Percentiles rank a stretch among this genome's conserved stretches.
These are phyloP conservation scores for Porphyrio hochstetteri DNA, from an alignment of 2,113 vertebrate species.

Conservation along the genomic window DNA sequence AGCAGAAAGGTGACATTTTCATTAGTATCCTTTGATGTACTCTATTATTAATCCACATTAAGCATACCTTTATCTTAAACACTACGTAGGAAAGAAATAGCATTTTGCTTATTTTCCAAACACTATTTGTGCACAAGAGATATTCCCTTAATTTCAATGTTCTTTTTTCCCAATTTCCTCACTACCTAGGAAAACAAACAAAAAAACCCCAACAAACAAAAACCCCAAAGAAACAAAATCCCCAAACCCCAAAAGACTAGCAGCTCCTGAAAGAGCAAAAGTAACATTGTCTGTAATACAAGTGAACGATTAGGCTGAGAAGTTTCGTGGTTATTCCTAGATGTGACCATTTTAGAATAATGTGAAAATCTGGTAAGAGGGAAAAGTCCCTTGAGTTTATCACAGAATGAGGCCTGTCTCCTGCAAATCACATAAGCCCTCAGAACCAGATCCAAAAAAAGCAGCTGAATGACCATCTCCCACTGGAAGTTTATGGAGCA, in stretches of 20 bases:
- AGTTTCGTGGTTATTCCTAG: neutral
- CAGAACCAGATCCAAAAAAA: neutral
- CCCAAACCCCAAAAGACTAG: neutral
- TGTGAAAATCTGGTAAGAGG: neutral
- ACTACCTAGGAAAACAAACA: no score
- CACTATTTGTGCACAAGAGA: neutral
- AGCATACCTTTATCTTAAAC: neutral
- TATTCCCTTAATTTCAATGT: neutral
- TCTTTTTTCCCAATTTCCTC: neutral
- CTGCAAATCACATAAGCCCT: neutral
- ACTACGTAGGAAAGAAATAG: neutral
- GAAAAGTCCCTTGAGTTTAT: neutral
- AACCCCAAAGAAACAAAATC: no score
- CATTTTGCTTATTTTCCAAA: neutral
- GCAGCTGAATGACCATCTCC: fast-evolving
- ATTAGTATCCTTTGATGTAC: neutral
- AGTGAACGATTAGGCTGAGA: neutral
- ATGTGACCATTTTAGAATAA: neutral
- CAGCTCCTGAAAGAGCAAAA: neutral
- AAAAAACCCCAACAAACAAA: no score
- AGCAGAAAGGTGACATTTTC: neutral
- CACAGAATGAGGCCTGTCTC: neutral
- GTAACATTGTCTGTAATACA: neutral
- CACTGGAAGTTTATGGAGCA: neutral
- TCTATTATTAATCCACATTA: neutral